Base-by-base conservation (phyloP, 2,888 invertebrate species). In the Choreutis nemorana region DNA sequence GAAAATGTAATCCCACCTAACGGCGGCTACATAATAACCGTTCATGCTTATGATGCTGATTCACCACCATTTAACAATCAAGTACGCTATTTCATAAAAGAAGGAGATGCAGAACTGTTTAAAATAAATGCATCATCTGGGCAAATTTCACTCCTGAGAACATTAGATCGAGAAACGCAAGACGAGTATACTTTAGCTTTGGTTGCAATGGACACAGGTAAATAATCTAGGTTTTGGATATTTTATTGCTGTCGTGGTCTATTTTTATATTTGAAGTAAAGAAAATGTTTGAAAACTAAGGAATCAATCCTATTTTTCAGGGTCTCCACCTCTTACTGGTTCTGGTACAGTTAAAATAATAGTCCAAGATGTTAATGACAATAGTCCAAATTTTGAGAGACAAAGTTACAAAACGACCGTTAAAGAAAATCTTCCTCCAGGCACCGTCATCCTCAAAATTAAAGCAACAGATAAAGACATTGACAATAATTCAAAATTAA, bases 291-390 rank as follows among this genome's bases (percentile, higher is more conserved):
- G n/a, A n/a, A n/a, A n/a, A n/a, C n/a, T n/a, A n/a, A n/a, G n/a
- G n/a, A n/a, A n/a, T n/a, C n/a, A n/a, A n/a, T n/a, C n/a, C n/a
- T n/a, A n/a, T n/a, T 37, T 83, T 83, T 23, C 81, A 92, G 96
- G 95, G 32, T 91, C 91, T 11, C 95, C 96, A 10, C 91, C 95
- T 2, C 75, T 96, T 32, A 95, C 95, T 2, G 96, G 97, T 27
- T 91, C 95, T 3, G 96, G 96, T 21, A 90, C 91, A 27, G 90
- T 97, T 1, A 86, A 87, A 50, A 88, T 97, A 33, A 82, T 91
- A 30, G 95, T 97, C 6, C 90, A 94, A 70, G 97, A 97, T 64
- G 90, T 94, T 32, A 97, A 97, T 63, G 97, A 97, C 60, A 94
- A 96, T 61, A 87, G 87, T 42, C 97, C 97, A 0, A 87, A 89